These are phyloP conservation scores for Seira musarum DNA, from an alignment of 2,888 invertebrate species.

Conservation along the genomic window DNA sequence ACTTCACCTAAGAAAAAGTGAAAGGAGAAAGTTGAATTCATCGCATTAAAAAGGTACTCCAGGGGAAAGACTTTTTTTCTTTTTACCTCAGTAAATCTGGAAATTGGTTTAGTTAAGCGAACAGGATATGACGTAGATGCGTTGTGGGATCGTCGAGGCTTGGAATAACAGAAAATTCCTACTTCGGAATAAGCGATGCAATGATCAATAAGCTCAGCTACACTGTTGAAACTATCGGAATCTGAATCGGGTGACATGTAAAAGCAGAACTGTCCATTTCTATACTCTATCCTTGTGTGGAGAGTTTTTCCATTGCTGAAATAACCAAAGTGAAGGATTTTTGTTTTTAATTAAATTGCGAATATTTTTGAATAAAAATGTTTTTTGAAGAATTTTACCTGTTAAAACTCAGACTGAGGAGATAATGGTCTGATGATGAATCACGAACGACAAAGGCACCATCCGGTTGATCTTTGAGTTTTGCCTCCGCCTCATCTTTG, in stretches of 20 bases:
- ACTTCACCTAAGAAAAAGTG: slow-evolving; percentile 74
- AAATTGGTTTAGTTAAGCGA: slow-evolving; percentile 82
- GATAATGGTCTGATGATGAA: slow-evolving; percentile 80
- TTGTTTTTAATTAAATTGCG: neutral
- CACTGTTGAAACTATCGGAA: slow-evolving; percentile 75
- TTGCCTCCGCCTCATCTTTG: slow-evolving; percentile 81
- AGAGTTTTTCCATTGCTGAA: slow-evolving; percentile 77
- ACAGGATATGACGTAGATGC: slow-evolving; percentile 80
- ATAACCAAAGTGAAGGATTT: neutral
- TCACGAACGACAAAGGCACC: slow-evolving; percentile 87
- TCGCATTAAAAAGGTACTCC: too few relatives aligned
- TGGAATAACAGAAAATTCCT: slow-evolving; percentile 82
- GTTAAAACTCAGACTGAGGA: slow-evolving; percentile 83
- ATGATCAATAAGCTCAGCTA: slow-evolving; percentile 82
- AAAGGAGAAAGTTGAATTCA: slow-evolving; percentile 14
- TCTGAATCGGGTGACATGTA: slow-evolving; percentile 73
- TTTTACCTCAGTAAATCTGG: slow-evolving; percentile 79
- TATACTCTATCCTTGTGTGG: slow-evolving; percentile 83
- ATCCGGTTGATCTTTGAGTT: slow-evolving; percentile 80
- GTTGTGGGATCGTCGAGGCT: slow-evolving; percentile 78
- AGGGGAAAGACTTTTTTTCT: too few relatives aligned
- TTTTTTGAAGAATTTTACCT: slow-evolving; percentile 71
- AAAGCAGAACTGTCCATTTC: slow-evolving; percentile 78
- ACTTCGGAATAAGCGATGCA: slow-evolving; percentile 82
- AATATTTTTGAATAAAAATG: neutral